phyloP scores from a whole-genome alignment of 2,113 vertebrate genomes.

The Butastur rufipennis region DNA sequence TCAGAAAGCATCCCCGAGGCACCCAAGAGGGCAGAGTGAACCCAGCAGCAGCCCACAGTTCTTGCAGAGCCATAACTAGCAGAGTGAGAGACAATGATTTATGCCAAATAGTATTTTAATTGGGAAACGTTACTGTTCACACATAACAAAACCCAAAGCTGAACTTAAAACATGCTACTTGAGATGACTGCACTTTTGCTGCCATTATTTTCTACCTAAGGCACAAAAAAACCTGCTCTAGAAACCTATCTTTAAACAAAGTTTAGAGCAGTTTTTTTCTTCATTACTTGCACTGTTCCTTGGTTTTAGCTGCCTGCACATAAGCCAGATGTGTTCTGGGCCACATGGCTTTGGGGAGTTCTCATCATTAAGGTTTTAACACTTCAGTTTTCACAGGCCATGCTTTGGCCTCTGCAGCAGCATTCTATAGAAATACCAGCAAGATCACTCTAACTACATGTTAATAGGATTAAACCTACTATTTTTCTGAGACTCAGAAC shows the following conservation, averaged over 20 bases:
- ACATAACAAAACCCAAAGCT: background rate
- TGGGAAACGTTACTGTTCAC: background rate
- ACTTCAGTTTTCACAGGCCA: background rate
- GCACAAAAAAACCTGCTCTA: background rate
- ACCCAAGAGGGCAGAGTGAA: conserved; percentile 68
- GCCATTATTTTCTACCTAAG: background rate
- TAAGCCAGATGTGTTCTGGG: background rate
- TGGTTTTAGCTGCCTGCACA: background rate
- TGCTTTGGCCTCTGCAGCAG: background rate
- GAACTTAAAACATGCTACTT: background rate
- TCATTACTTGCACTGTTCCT: background rate
- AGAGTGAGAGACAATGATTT: background rate
- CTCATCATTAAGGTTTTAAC: background rate
- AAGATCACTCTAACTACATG: background rate
- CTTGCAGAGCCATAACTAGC: background rate
- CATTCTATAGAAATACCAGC: background rate
- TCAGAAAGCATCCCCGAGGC: conserved; percentile 83
- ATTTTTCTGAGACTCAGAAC: background rate
- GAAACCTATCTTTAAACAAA: background rate
- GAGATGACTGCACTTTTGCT: background rate
- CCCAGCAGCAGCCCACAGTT: background rate
- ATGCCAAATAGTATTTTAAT: background rate
- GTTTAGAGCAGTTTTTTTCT: background rate
- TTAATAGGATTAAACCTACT: background rate
- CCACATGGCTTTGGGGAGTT: background rate